Evolutionary conservation across 2,888 invertebrate species (phyloP), one percentile per base, ranked within the genome.

Genomic region (Drosophila limbata): DNA sequence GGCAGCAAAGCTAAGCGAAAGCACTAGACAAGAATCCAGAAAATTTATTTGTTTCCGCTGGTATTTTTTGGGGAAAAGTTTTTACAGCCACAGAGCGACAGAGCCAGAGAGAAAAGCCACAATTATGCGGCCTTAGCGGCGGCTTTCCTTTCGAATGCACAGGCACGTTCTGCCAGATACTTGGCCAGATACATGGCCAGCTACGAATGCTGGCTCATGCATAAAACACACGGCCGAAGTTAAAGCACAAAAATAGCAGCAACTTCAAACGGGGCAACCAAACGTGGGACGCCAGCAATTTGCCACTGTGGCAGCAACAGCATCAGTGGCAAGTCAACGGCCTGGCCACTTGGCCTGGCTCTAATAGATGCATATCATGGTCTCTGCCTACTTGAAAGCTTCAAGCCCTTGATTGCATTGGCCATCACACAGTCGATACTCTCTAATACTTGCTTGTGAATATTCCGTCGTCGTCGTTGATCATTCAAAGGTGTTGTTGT

Each of bases 71-170:
- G 51, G 44, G 10, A 84, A 82, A 79, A 61, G 74, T 72, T 69
- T 69, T 67, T 21, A 59, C 40, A 51, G 57, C 68, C 47, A 42
- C 44, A 61, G 52, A 51, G 60, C 68, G 44, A 42, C 44, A 63
- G 50, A 51, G 60, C 66, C 47, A 42, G 40, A 63, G 52, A 57
- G 66, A 31, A 56, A 66, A 85, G 59, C 80, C 83, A 67, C 85
- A 82, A 82, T 85, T 85, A 77, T 88, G 77, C 57, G 73, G 73
- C 68, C 68, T 57, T 52, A 62, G 67, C 25, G 57, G 74, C 73
- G 72, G 84, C 87, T 88, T 84, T 87, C 82, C 89, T 73, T 86
- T 88, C 65, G 21, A 64, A 53, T 66, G 66, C 72, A 55, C 66
- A 70, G 73, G 66, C 73, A 72, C 77, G 78, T 78, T 80, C 78